Percentiles rank a stretch among this genome's conserved stretches.
Conservation (phyloP, 2,113 vertebrate genomes). For the Nematolebias whitei region DNA sequence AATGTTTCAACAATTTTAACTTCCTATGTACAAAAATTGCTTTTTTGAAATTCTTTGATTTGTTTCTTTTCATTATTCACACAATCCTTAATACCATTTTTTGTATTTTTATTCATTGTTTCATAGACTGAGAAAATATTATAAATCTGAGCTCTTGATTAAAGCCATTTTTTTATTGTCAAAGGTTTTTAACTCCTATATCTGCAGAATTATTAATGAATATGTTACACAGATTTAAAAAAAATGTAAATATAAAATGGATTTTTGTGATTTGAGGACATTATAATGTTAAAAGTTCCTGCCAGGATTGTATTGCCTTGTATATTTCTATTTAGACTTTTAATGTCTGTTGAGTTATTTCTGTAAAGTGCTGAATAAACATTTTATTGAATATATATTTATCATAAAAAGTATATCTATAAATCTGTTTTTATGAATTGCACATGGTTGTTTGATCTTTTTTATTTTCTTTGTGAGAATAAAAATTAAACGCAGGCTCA, state of each 20-base stretch:
- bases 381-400: conserved; percentile 58
- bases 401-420: conserved; percentile 34
- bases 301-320: conserved; percentile 22
- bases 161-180: background rate
- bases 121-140: too few species aligned
- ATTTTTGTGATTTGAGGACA: background rate
- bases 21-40: background rate
- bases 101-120: too few species aligned
- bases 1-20: background rate
- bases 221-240: conserved; percentile 1
- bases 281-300: conserved; percentile 11
- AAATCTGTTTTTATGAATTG: conserved; percentile 32
- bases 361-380: conserved; percentile 31
- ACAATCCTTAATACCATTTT: too few species aligned
- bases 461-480: conserved; percentile 9
- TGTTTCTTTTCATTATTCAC: too few species aligned
- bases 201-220: background rate
- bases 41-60: background rate
- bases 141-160: background rate
- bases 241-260: conserved; percentile 4
- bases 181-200: background rate
- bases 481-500: background rate
- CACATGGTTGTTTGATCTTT: conserved; percentile 3
- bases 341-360: conserved; percentile 16
- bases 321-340: background rate